A percentile compares a stretch with the other conserved stretches of the same genome.
Evolutionary conservation across 2,797 vertebrate species (phyloP).

Genomic region (Melanotaenia pygmaea): DNA sequence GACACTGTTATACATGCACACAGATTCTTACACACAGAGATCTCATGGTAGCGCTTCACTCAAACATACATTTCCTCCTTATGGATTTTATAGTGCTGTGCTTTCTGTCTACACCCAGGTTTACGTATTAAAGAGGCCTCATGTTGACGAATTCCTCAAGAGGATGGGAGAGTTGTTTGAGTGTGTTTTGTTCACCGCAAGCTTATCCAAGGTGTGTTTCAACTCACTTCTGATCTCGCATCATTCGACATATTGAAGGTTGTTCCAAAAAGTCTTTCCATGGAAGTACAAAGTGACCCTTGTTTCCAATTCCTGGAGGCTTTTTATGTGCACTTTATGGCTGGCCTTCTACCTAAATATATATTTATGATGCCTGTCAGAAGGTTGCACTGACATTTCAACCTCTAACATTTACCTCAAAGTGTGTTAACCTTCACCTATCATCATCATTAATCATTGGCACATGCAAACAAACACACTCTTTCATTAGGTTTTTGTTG

Average conservation of each 20-base stretch:
- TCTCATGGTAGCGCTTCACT: not conserved
- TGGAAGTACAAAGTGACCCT: not conserved
- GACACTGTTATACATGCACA: not conserved
- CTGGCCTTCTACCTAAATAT: conserved; percentile 16
- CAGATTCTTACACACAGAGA: not conserved
- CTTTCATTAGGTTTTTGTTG: not conserved
- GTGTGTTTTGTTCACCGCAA: conserved; percentile 97
- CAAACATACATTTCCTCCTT: not conserved
- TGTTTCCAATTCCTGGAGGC: conserved; percentile 22
- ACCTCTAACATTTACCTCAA: conserved; percentile 50
- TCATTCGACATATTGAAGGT: not conserved
- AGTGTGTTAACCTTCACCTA: not conserved
- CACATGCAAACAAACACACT: not conserved
- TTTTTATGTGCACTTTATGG: conserved; percentile 19
- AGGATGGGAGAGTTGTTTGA: conserved; percentile 98
- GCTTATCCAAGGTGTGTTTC: conserved; percentile 92
- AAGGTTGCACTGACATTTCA: conserved; percentile 5
- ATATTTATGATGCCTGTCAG: conserved; percentile 36
- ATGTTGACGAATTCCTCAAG: conserved; percentile 94
- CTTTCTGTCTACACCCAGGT: conserved; percentile 80
- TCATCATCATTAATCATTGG: not conserved
- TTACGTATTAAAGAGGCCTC: conserved; percentile 94
- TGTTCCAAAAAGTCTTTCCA: not conserved
- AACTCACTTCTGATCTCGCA: not conserved
- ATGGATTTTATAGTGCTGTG: not conserved